Evolutionary conservation across 2,113 vertebrate species (phyloP), one percentile per base, ranked within the genome.

Genomic region (Atlantisia rogersi): DNA sequence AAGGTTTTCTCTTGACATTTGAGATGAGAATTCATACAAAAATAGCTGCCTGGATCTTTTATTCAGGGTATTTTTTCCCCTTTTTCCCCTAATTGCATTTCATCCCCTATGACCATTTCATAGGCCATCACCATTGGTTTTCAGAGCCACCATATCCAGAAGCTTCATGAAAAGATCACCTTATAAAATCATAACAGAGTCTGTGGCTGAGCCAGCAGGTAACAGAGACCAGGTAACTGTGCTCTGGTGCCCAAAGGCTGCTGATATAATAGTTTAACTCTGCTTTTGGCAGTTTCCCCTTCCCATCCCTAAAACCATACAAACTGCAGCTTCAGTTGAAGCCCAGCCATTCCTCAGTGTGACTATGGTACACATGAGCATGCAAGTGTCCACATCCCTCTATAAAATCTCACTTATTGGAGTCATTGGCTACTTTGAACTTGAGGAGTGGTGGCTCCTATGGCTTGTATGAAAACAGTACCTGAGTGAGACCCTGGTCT

Each of bases 281-380:
- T 3, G 22, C 22, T 65, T 63, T 28, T 50, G 40, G 39, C 22
- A 35, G 17, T 40, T 64, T 64, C 31, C 21, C 29, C 22, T 32
- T 7, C 26, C 46, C 11, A 39, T 40, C 44, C 26, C 35, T 32
- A 40, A 67, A 55, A 10, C 39, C 44, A 15, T 6, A 20, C 18
- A 19, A 62, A 52, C 29, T 58, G 53, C 60, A 84, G 26, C 68
- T 58, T 35, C 58, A n/a, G 28, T 42, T 7, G 48, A 26, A 64
- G 17, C 42, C 56, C 44, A 90, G 40, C 29, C 6, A 6, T 26
- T 42, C 31, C 40, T 64, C 32, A 4, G 31, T 14, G 15, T 22
- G 48, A 39, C n/a, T 32, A 3, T 4, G 25, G 35, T 6, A 28
- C 2, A 37, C 14, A 4, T 2, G 9, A 1, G 0, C 2, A 9